Percentiles rank a stretch among this genome's conserved stretches.
Conservation (phyloP, 2,797 vertebrate genomes). For the Okamejei kenojei region DNA sequence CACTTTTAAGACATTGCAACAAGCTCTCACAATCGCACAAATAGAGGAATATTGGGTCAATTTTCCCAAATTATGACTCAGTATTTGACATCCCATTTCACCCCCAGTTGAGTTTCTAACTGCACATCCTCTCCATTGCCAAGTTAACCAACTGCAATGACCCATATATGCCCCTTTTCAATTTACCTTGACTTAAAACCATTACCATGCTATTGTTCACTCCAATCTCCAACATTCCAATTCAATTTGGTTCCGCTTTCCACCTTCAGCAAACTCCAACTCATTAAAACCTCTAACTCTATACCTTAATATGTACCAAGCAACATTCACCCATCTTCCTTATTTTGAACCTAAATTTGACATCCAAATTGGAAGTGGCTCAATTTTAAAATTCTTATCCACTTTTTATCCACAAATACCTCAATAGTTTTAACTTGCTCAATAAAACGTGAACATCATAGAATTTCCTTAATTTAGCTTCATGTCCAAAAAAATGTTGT, state of each 20-base stretch:
- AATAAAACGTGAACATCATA: not conserved
- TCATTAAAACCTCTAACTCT: not conserved
- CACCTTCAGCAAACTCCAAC: not conserved
- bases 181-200: not conserved
- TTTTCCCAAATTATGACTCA: not conserved
- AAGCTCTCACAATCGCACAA: not conserved
- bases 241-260: not conserved
- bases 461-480: not conserved
- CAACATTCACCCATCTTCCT: not conserved
- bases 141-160: not conserved
- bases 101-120: not conserved
- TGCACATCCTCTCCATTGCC: not conserved
- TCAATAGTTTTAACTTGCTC: not conserved
- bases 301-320: not conserved
- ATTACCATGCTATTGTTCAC: not conserved
- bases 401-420: not conserved
- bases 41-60: not conserved
- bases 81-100: not conserved
- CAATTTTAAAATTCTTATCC: not conserved
- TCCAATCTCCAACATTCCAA: not conserved
- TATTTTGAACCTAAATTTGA: not conserved
- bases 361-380: not conserved
- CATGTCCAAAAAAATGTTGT: not conserved
- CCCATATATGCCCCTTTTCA: not conserved
- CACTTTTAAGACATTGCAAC: not conserved